Conservation (phyloP, 35 echinoderm and acorn worm species). For the Heliocidaris erythrogramma region DNA sequence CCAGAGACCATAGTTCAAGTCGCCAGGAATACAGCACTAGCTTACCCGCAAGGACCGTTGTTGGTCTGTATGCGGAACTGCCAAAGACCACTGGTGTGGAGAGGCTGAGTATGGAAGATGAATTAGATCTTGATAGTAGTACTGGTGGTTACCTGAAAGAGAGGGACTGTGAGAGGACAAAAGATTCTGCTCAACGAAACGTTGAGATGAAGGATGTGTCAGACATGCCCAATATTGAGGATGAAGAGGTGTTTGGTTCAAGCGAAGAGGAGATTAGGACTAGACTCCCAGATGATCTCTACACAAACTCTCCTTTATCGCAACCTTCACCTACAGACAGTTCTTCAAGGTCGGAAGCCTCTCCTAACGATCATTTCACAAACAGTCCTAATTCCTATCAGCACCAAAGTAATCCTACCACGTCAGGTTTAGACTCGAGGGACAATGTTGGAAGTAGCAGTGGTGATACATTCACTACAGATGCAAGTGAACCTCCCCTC, state of each 20-base stretch:
- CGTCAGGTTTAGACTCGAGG: background rate
- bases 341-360: background rate
- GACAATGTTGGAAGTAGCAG: background rate
- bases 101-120: background rate
- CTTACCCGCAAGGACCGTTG: background rate
- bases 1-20: background rate
- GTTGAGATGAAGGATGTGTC: constrained; percentile 42
- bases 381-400: background rate
- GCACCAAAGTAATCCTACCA: background rate
- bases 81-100: background rate
- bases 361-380: background rate
- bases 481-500: background rate
- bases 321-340: background rate
- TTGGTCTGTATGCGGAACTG: background rate
- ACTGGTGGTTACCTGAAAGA: background rate
- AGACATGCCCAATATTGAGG: background rate
- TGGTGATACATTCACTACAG: background rate
- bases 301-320: background rate
- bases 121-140: background rate
- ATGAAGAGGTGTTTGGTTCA: constrained; percentile 23
- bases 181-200: background rate
- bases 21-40: background rate
- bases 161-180: background rate
- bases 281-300: background rate
- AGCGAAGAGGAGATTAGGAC: constrained; percentile 10